Evolutionary conservation across 2,113 vertebrate species (phyloP).

Genomic region (Nothoprocta pentlandii): DNA sequence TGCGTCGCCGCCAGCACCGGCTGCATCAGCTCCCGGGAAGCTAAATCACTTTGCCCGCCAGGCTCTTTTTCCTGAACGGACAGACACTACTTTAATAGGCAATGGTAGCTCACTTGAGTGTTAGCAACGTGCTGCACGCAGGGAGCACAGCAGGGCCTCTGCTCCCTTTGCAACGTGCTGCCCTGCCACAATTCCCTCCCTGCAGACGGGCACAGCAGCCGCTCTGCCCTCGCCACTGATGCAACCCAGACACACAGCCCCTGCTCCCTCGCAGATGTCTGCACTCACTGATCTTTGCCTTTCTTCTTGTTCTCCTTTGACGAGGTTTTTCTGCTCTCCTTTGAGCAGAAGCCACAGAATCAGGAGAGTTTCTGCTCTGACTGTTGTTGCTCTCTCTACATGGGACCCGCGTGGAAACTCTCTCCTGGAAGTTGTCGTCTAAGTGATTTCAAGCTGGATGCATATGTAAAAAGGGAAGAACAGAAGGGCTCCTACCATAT

Average conservation of each 20-base stretch:
- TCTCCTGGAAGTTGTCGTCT: not conserved
- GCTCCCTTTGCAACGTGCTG: not conserved
- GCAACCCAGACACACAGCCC: not conserved
- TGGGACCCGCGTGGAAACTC: not conserved
- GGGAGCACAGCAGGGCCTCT: not conserved
- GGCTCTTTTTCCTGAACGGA: not conserved
- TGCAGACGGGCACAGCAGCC: not conserved
- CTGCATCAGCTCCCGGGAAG: not conserved
- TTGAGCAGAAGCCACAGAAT: not conserved
- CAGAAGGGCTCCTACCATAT: not conserved
- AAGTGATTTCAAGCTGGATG: not conserved
- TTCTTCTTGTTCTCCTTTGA: not conserved
- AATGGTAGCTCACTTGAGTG: not conserved
- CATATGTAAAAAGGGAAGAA: not conserved
- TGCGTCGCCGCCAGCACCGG: not conserved
- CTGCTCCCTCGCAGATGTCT: fast-evolving
- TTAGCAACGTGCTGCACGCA: fast-evolving
- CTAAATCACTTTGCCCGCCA: not conserved
- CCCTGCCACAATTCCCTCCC: not conserved
- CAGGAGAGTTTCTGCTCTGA: not conserved
- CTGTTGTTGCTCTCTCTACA: not conserved
- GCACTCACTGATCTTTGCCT: slow-evolving; percentile 4
- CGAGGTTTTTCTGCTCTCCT: not conserved
- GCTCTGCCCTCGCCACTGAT: not conserved
- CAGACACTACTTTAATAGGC: slow-evolving; percentile 58